These are phyloP conservation scores for Nibea albiflora DNA, from an alignment of 2,113 vertebrate species.

Conservation along the genomic window DNA sequence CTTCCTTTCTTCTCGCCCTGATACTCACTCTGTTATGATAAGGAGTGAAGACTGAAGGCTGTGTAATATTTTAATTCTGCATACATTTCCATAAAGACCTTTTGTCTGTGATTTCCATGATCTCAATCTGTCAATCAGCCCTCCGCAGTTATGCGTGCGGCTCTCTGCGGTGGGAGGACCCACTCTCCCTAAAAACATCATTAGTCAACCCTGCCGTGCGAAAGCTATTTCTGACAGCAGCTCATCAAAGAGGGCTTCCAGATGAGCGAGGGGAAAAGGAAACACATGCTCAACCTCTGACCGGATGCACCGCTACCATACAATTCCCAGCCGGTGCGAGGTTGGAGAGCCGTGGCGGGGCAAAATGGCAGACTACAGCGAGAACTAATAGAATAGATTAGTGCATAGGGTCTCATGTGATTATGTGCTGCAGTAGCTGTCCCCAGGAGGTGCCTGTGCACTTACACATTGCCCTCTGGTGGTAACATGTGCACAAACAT, in stretches of 20 bases:
- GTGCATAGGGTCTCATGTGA: constrained; percentile 12
- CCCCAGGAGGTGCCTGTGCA: constrained; percentile 25
- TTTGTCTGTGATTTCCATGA: constrained; percentile 69
- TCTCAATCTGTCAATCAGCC: constrained; percentile 76
- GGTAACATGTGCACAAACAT: constrained; percentile 21
- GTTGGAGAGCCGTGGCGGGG: not conserved
- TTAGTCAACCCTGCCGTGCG: constrained; percentile 44
- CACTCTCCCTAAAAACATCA: constrained; percentile 64
- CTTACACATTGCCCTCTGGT: constrained; percentile 73
- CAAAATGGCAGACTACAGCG: constrained; percentile 36
- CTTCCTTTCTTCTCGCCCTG: not conserved
- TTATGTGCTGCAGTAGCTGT: constrained; percentile 6
- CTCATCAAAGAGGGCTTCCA: constrained; percentile 41
- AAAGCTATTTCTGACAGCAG: constrained; percentile 51
- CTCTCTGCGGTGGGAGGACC: constrained; percentile 60
- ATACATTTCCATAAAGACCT: constrained; percentile 60
- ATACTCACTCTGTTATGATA: not conserved
- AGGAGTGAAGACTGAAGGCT: constrained; percentile 4
- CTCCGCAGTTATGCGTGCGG: constrained; percentile 6
- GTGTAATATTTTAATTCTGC: constrained; percentile 49
- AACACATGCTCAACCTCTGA: constrained; percentile 51
- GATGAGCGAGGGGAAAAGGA: constrained; percentile 16
- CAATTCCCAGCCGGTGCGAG: constrained; percentile 1
- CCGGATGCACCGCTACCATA: constrained; percentile 6
- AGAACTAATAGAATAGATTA: constrained; percentile 39